phyloP scores from a whole-genome alignment of 2,888 invertebrate genomes.

The Lepetodrilus schrolli region DNA sequence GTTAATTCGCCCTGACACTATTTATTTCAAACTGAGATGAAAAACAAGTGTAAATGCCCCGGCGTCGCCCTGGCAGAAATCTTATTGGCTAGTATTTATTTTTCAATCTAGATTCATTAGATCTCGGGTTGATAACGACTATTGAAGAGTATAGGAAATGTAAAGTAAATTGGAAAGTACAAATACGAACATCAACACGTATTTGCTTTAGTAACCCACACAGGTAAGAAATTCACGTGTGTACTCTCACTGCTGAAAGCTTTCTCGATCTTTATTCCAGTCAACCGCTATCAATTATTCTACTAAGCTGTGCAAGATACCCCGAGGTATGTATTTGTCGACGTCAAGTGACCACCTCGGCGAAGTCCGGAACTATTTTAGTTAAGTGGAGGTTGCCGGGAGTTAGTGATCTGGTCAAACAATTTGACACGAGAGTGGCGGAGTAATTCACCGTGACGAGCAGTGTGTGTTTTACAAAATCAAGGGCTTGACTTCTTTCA shows the following conservation, averaged over 20 bases:
- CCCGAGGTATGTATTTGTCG: slow-evolving; percentile 1
- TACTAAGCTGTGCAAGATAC: neutral
- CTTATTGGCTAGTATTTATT: neutral
- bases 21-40: neutral
- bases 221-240: too few species aligned
- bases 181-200: slow-evolving; percentile 26
- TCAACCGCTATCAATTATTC: neutral
- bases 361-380: neutral
- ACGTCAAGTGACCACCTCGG: neutral
- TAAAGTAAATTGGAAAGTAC: slow-evolving; percentile 28
- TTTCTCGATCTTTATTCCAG: neutral
- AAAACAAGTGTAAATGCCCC: neutral
- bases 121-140: slow-evolving; percentile 30
- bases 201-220: too few species aligned
- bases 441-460: neutral
- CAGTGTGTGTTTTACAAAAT: neutral
- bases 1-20: slow-evolving; percentile 4
- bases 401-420: slow-evolving; percentile 1
- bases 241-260: neutral
- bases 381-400: slow-evolving; percentile 6
- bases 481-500: slow-evolving; percentile 8
- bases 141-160: slow-evolving; percentile 20
- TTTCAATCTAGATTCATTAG: slow-evolving; percentile 27
- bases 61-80: slow-evolving; percentile 1
- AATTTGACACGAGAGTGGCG: neutral